Percentiles rank a stretch among this genome's conserved stretches.
phyloP scores from a whole-genome alignment of 2,113 vertebrate genomes.

The Proterorhinus semilunaris region DNA sequence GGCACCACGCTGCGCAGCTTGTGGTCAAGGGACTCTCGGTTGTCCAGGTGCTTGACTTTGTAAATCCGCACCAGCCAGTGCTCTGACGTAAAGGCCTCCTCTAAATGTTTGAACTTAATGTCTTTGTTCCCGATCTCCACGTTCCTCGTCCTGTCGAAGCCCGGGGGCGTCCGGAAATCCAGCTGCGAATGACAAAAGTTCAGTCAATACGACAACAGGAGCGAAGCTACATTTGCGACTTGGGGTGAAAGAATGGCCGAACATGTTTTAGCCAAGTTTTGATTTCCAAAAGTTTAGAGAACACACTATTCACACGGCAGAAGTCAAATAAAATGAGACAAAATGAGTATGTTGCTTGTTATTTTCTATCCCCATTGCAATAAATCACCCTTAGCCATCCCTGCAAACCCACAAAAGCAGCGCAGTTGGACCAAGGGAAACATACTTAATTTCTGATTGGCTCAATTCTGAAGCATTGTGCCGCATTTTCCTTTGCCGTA shows the following conservation, averaged over 20 bases:
- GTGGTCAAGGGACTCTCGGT: constrained; percentile 88
- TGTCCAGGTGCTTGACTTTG: constrained; percentile 94
- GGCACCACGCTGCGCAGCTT: constrained; percentile 87
- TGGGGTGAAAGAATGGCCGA: background rate
- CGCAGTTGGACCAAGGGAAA: too few relatives aligned
- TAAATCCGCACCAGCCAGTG: constrained; percentile 98
- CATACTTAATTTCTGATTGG: too few relatives aligned
- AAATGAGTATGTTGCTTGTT: too few relatives aligned
- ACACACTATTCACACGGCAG: too few relatives aligned
- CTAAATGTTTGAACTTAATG: constrained; percentile 94
- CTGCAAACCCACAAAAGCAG: too few relatives aligned
- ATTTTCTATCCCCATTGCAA: too few relatives aligned
- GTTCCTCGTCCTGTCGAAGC: constrained; percentile 96
- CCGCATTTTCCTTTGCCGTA: background rate
- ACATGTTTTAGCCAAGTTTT: background rate
- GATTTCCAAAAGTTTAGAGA: too few relatives aligned
- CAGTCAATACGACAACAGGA: too few relatives aligned
- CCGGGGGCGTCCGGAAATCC: constrained; percentile 95
- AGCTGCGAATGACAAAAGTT: constrained; percentile 70
- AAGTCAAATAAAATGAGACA: too few relatives aligned
- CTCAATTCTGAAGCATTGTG: too few relatives aligned
- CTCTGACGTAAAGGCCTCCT: constrained; percentile 97
- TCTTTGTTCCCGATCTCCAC: constrained; percentile 99
- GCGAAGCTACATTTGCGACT: too few relatives aligned
- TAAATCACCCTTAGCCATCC: too few relatives aligned